Conservation (phyloP, 2,113 vertebrate species). For the Protobothrops mucrosquamatus region DNA sequence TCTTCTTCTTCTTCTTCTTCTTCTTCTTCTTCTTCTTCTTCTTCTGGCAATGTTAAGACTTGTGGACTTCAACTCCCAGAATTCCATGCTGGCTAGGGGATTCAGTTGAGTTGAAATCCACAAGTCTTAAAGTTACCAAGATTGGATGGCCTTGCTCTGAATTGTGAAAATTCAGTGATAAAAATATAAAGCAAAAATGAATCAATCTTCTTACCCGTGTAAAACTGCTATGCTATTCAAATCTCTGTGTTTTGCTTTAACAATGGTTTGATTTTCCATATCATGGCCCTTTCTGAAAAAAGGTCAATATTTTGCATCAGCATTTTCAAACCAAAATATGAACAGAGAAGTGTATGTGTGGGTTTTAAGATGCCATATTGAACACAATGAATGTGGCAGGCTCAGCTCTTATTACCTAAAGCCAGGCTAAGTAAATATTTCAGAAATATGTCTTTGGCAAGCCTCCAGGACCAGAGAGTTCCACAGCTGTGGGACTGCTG, state of each 20-base stretch:
- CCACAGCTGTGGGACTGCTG: background rate
- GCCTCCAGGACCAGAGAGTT: slow-evolving; percentile 13
- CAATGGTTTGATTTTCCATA: background rate
- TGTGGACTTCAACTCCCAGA: background rate
- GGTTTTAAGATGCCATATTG: background rate
- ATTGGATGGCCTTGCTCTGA: background rate
- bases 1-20: no score
- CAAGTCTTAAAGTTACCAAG: background rate
- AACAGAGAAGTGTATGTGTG: background rate
- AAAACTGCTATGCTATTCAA: background rate
- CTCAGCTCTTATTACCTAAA: slow-evolving; percentile 1
- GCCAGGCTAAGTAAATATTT: slow-evolving; percentile 17
- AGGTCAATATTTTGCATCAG: background rate
- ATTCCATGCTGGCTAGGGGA: background rate
- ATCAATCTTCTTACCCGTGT: background rate
- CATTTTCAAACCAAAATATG: background rate
- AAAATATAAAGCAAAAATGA: background rate
- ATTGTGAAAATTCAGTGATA: background rate
- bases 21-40: no score
- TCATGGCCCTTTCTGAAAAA: background rate
- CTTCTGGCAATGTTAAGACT: no score
- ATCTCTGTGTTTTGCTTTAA: background rate
- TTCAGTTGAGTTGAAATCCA: background rate
- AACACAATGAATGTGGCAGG: background rate
- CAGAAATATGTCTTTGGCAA: slow-evolving; percentile 16